phyloP scores from a whole-genome alignment of 2,797 vertebrate species.

The Hippopotamyrus pictus region DNA sequence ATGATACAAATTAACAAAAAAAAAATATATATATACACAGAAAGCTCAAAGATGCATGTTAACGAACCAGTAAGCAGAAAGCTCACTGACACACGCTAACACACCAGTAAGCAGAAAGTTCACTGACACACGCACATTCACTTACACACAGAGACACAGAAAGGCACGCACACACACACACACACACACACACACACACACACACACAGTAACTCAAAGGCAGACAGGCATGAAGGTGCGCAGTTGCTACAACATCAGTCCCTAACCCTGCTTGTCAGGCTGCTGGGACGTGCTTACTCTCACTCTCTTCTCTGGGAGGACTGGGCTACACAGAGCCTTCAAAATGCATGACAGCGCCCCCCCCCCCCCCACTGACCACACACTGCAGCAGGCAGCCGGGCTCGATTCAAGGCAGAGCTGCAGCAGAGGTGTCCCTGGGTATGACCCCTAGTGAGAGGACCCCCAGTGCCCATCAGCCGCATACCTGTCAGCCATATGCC shows the following conservation, averaged over 20 bases:
- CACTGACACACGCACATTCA: background rate
- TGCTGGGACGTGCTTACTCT: background rate
- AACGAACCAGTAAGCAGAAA: background rate
- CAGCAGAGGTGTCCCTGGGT: background rate
- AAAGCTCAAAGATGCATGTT: background rate
- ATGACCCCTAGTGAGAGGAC: background rate
- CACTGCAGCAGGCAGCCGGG: background rate
- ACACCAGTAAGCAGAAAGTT: background rate
- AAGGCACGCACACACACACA: background rate
- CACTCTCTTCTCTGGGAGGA: background rate
- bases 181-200: background rate
- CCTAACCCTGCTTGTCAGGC: background rate
- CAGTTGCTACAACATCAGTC: background rate
- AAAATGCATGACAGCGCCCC: background rate
- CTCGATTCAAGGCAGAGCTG: background rate
- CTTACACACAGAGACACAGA: background rate
- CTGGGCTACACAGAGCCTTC: background rate
- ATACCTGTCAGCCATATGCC: too few species aligned
- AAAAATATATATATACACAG: background rate
- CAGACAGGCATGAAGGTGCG: background rate
- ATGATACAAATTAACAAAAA: background rate
- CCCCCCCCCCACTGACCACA: background rate
- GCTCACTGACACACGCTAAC: background rate
- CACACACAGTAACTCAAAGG: background rate
- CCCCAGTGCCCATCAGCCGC: background rate